phyloP scores from a whole-genome alignment of 2,888 invertebrate species.

The Mimumesa dahlbomi region DNA sequence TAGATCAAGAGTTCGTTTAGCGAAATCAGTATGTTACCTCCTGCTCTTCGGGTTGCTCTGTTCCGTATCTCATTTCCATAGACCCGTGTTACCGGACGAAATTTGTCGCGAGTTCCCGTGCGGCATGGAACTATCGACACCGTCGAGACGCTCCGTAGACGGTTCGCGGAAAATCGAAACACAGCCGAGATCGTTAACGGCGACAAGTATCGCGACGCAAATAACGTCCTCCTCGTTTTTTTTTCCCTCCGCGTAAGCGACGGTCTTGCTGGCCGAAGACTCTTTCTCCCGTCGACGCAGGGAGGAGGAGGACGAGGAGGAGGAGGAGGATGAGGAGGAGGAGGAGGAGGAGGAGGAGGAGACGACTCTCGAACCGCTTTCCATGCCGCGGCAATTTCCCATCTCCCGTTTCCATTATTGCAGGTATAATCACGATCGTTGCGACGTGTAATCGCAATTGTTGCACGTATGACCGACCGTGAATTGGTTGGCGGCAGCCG shows the following conservation, averaged over 20 bases:
- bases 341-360: too few relatives aligned
- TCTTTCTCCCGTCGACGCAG: constrained; percentile 17
- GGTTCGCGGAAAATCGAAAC: too few relatives aligned
- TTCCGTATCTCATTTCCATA: background rate
- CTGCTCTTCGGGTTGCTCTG: background rate
- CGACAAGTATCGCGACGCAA: too few relatives aligned
- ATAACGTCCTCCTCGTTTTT: background rate
- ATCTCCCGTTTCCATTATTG: constrained; percentile 48
- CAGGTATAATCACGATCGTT: constrained; percentile 52
- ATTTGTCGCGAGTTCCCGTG: too few relatives aligned
- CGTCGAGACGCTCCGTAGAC: too few relatives aligned
- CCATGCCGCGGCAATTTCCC: constrained; percentile 38
- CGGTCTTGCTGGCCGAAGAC: background rate
- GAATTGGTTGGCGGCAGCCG: constrained; percentile 52
- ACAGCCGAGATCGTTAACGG: too few relatives aligned
- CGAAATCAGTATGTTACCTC: background rate
- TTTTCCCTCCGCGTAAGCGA: background rate
- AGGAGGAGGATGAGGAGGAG: too few relatives aligned
- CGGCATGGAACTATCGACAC: too few relatives aligned
- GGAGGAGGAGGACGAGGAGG: too few relatives aligned
- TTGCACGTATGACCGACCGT: constrained; percentile 55
- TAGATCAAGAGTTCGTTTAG: background rate
- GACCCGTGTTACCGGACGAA: too few relatives aligned
- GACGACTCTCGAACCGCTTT: constrained; percentile 24
- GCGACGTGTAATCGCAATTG: constrained; percentile 51